Conservation (phyloP, 2,888 invertebrate genomes). For the Glyphotaelius pellucidus region DNA sequence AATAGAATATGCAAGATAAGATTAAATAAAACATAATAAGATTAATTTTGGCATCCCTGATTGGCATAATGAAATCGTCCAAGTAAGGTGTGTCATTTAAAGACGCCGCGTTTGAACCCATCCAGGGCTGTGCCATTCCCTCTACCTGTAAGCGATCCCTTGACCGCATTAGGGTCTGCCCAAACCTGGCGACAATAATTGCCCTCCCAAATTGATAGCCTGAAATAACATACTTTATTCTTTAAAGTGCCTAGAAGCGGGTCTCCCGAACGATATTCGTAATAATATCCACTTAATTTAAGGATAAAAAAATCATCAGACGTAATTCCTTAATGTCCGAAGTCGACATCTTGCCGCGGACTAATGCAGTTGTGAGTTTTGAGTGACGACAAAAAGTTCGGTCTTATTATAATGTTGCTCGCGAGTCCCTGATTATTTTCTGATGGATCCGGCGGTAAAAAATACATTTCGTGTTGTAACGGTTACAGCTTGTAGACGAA, state of each 20-base stretch:
- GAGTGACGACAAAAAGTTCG: slow-evolving; percentile 44
- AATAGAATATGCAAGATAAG: no score
- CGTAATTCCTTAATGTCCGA: slow-evolving; percentile 54
- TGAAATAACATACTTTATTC: slow-evolving; percentile 64
- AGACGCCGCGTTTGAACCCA: slow-evolving; percentile 7
- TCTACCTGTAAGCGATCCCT: background rate
- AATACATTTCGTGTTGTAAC: background rate
- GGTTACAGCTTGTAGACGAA: background rate
- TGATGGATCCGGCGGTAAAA: slow-evolving; percentile 43
- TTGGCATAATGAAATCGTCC: slow-evolving; percentile 13
- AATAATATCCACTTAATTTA: slow-evolving; percentile 64
- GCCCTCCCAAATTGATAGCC: slow-evolving; percentile 66
- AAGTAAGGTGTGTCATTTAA: slow-evolving; percentile 40
- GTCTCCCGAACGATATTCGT: slow-evolving; percentile 45
- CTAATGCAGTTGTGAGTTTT: slow-evolving; percentile 52
- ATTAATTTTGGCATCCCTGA: slow-evolving; percentile 34
- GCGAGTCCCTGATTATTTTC: slow-evolving; percentile 40
- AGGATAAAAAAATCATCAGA: slow-evolving; percentile 48
- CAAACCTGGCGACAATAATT: slow-evolving; percentile 65
- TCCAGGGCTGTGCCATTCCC: slow-evolving; percentile 41
- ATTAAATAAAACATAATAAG: no score
- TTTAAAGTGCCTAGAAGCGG: slow-evolving; percentile 37
- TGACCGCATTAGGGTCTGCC: slow-evolving; percentile 33
- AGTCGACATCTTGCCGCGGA: slow-evolving; percentile 44
- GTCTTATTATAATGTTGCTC: slow-evolving; percentile 52